Base-by-base conservation (phyloP, 2,113 vertebrate genomes). In the Solenodon paradoxus region DNA sequence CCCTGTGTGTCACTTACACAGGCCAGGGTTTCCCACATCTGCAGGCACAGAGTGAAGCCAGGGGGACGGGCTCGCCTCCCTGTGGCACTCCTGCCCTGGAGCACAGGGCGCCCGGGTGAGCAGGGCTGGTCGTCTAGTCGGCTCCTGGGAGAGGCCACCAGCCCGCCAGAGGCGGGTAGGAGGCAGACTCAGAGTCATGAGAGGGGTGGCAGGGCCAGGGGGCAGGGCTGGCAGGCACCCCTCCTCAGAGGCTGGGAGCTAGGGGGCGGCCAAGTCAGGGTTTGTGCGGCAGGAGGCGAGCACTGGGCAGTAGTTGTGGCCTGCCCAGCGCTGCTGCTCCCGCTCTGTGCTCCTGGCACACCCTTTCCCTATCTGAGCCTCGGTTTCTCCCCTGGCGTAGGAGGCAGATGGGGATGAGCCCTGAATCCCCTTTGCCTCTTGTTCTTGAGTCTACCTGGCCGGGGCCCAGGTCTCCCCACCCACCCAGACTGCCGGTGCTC, bases 201-300 rank as follows among this genome's bases (percentile, higher is more conserved):
- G 35, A 59, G 53, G 42, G 68, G 47, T 9, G 7, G 9, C 1
- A 24, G 35, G 38, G 78, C 45, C 57, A 38, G 64, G 42, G 89
- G 19, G 5, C 47, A 0, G 0, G 5, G 72, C 42, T 8, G 35
- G 49, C 32, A n/a, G n/a, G n/a, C n/a, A n/a, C n/a, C n/a, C n/a
- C n/a, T n/a, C n/a, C n/a, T n/a, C 7, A 12, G 10, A 22, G 59
- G 35, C 66, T 26, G 63, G 28, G 75, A 47, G 74, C n/a, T n/a
- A n/a, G n/a, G n/a, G n/a, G n/a, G n/a, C n/a, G n/a, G n/a, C n/a
- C n/a, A n/a, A n/a, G n/a, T n/a, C 28, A 22, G 24, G 57, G 9
- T 0, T 0, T 20, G 38, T 59, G 28, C 63, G 19, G 2, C 15
- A 69, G 13, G 2, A n/a, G n/a, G n/a, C n/a, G n/a, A n/a, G n/a